A percentile compares a stretch with the other conserved stretches of the same genome.
Conservation (phyloP, 1,140 invertebrate species). For the Ephestia elutella region DNA sequence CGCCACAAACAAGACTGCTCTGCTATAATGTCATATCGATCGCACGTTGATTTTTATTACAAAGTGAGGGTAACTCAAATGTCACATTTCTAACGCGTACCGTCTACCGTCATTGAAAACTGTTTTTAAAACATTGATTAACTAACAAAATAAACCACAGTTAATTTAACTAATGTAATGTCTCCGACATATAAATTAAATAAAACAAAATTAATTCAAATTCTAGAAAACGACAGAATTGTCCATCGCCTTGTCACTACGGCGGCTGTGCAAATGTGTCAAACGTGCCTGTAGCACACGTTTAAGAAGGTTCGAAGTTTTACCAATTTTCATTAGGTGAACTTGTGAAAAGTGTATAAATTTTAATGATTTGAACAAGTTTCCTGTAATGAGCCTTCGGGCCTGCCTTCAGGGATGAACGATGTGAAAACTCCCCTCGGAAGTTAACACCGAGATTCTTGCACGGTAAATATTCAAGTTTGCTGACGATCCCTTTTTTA, state of each 20-base stretch:
- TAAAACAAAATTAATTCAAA: no score
- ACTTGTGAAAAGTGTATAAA: slow-evolving; percentile 39
- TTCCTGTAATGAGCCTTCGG: slow-evolving; percentile 33
- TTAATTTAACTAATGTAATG: no score
- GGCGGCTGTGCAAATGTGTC: neutral
- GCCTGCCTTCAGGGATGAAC: slow-evolving; percentile 12
- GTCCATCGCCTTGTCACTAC: neutral
- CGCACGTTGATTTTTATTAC: no score
- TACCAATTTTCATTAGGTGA: slow-evolving; percentile 37
- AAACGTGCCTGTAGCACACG: neutral
- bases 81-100: no score
- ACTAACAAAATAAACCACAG: no score
- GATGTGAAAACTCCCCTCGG: slow-evolving; percentile 26
- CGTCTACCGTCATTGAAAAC: no score
- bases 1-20: no score
- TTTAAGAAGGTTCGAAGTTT: slow-evolving; percentile 20
- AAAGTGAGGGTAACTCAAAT: no score
- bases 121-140: no score
- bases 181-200: no score
- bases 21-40: no score
- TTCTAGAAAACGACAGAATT: no score
- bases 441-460: slow-evolving; percentile 12
- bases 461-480: slow-evolving; percentile 26
- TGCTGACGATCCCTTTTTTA: slow-evolving; percentile 13
- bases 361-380: slow-evolving; percentile 46